phyloP scores from a whole-genome alignment of 2,888 invertebrate species.

The Ophion obscuratus region DNA sequence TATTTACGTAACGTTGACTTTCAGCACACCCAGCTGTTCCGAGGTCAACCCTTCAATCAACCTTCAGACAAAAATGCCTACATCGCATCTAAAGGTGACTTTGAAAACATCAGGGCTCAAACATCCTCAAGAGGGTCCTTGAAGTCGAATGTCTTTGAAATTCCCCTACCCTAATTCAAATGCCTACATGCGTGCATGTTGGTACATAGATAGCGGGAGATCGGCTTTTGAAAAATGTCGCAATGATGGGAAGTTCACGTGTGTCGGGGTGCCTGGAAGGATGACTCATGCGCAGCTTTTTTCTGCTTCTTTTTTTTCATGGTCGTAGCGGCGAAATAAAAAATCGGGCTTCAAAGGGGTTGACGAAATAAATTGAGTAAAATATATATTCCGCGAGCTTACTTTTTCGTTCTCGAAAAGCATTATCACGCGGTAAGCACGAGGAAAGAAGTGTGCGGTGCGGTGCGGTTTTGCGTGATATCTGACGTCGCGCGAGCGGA shows the following conservation, averaged over 20 bases:
- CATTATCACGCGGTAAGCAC: conserved; percentile 15
- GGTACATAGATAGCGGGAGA: background rate
- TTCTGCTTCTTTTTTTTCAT: background rate
- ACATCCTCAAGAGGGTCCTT: too few relatives aligned
- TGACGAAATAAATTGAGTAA: conserved; percentile 46
- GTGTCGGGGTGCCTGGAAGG: background rate
- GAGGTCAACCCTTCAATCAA: too few relatives aligned
- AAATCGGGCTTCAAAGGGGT: conserved; percentile 36
- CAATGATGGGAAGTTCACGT: background rate
- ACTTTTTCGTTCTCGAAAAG: conserved; percentile 39
- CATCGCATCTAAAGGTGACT: too few relatives aligned
- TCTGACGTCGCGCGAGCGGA: conserved; percentile 67
- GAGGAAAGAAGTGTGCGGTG: conserved; percentile 3
- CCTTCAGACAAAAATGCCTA: too few relatives aligned
- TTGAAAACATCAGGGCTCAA: too few relatives aligned
- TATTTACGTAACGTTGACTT: too few relatives aligned
- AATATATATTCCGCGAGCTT: conserved; percentile 35
- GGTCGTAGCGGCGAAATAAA: background rate
- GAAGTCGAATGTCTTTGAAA: too few relatives aligned
- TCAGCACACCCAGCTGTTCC: too few relatives aligned
- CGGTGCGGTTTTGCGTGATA: conserved; percentile 65
- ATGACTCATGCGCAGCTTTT: conserved; percentile 12
- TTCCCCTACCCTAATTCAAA: too few relatives aligned
- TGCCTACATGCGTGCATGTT: background rate
- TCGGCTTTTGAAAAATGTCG: background rate